Percentiles rank a stretch among this genome's conserved stretches.
Evolutionary conservation across 2,113 vertebrate genomes (phyloP).

Genomic region (Tachuris rubrigastra): DNA sequence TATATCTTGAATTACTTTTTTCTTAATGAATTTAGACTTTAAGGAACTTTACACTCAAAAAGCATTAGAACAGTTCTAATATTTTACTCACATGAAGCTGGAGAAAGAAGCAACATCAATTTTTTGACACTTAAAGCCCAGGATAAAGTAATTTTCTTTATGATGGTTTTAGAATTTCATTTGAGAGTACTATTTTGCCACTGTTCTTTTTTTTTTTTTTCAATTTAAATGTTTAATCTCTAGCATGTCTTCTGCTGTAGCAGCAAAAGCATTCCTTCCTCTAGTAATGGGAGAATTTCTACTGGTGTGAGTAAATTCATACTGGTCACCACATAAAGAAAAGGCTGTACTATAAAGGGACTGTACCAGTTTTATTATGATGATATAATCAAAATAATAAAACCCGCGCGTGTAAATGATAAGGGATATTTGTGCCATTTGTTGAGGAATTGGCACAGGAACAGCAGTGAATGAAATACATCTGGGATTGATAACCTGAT

Average conservation of each 20-base stretch:
- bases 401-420: slow-evolving; percentile 5
- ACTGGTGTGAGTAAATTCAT: neutral
- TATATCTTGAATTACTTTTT: neutral
- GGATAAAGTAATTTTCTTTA: neutral
- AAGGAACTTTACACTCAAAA: neutral
- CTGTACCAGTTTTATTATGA: neutral
- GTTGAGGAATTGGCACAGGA: slow-evolving; percentile 22
- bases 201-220: neutral
- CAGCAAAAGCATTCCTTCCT: neutral
- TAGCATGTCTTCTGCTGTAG: neutral
- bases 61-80: neutral
- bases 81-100: neutral
- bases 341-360: neutral
- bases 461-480: slow-evolving; percentile 1
- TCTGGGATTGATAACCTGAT: slow-evolving; percentile 37
- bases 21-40: neutral
- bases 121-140: neutral
- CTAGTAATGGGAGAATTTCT: neutral
- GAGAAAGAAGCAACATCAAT: neutral
- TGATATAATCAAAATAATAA: slow-evolving; percentile 27
- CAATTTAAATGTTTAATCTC: neutral
- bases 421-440: neutral
- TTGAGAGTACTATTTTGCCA: neutral
- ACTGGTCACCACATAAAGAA: neutral
- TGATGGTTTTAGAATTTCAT: neutral